phyloP scores from a whole-genome alignment of 2,113 vertebrate species.

The Candoia aspera region DNA sequence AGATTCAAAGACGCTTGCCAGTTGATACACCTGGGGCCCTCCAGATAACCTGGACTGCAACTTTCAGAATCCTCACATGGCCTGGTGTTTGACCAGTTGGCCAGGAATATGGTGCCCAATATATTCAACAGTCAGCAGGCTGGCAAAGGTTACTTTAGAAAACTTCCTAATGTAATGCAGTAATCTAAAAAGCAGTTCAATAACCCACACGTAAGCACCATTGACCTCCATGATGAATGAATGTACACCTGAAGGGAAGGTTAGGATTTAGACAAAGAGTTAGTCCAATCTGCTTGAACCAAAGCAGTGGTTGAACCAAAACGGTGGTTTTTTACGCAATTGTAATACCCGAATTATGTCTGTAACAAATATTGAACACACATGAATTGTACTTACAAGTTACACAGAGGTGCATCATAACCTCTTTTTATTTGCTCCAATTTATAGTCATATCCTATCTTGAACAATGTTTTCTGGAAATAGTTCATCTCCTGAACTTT shows the following conservation, averaged over 20 bases:
- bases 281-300: not conserved
- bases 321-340: not conserved
- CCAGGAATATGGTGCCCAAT: not conserved
- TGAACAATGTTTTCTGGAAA: slow-evolving; percentile 91
- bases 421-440: slow-evolving; percentile 93
- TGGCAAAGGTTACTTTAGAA: not conserved
- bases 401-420: slow-evolving; percentile 94
- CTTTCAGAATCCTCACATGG: not conserved
- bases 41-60: not conserved
- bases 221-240: not conserved
- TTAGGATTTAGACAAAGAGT: not conserved
- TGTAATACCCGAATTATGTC: not conserved
- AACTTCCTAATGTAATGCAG: not conserved
- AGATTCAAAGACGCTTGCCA: not conserved
- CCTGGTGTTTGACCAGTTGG: not conserved
- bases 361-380: not conserved
- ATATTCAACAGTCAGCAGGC: not conserved
- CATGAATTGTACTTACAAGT: slow-evolving; percentile 79
- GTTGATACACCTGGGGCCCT: not conserved
- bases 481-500: slow-evolving; percentile 96
- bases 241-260: not conserved
- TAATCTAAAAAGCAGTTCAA: not conserved
- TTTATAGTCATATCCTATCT: slow-evolving; percentile 94
- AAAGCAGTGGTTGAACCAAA: no score
- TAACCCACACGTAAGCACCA: not conserved